Evolutionary conservation across 2,888 invertebrate genomes (phyloP), one percentile per base, ranked within the genome.

Genomic region (Hermodice carunculata): DNA sequence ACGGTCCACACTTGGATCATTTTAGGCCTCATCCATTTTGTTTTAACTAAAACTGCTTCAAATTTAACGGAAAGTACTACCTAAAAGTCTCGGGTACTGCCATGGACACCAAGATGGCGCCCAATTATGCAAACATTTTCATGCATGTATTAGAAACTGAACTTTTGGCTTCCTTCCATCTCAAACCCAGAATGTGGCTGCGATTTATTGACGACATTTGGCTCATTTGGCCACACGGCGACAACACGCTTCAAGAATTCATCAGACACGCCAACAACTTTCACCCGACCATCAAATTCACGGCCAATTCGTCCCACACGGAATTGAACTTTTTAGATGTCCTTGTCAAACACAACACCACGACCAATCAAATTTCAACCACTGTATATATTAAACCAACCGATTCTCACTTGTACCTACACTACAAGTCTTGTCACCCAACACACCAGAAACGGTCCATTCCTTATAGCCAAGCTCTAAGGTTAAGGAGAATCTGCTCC

Each of bases 211-310:
- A 51, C 17, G 51, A 51, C 19, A 29, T 51, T 5, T 51, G 28
- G 14, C 29, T 26, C 28, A 49, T 14, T 19, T 31, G 14, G 6
- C 11, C 17, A 2, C 11, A 29, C 11, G 51, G 51, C 8, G 31
- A 51, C 29, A 4, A 28, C 29, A 14, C 3, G 3, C 6, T 6
- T 2, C 6, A 19, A 17, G 19, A 29, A 3, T 14, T 2, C 17
- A 5, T 51, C 3, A 3, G 5, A 3, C 19, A 51, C 28, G 2
- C 32, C 14, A 51, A 51, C 28, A 5, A 4, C 2, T 3, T 2
- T 3, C 51, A 51, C 19, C 2, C 28, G 5, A 6, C 51, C 31
- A 51, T 51, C 51, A 51, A 51, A 29, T 51, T 51, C 51, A 51
- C 51, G 28, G 19, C 17, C n/a, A n/a, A 8, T 28, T 17, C 24